These are phyloP conservation scores for Drosophila pachea DNA, from an alignment of 1,140 invertebrate species.

Conservation along the genomic window DNA sequence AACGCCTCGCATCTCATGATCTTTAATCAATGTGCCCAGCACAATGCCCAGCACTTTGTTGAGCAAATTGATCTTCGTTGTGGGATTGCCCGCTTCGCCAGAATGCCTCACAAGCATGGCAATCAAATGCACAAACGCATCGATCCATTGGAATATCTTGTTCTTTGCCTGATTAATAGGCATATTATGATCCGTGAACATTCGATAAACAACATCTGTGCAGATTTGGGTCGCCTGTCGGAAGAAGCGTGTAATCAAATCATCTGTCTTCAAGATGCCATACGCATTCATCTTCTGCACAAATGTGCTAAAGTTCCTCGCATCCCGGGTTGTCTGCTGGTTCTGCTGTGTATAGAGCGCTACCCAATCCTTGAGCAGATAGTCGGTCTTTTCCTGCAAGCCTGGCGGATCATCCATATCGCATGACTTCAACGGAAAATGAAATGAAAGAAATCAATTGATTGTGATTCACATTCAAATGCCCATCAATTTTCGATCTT, in stretches of 20 bases:
- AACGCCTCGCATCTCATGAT: conserved; percentile 92
- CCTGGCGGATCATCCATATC: conserved; percentile 95
- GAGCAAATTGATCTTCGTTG: conserved; percentile 96
- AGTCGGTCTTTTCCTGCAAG: conserved; percentile 97
- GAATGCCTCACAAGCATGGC: conserved; percentile 97
- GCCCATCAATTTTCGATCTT: conserved; percentile 51
- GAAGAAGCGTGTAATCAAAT: conserved; percentile 98
- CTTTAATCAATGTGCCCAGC: conserved; percentile 94
- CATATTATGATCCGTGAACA: conserved; percentile 81
- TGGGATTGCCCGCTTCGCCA: conserved; percentile 91
- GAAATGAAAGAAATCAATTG: conserved; percentile 11
- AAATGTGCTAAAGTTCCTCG: conserved; percentile 96
- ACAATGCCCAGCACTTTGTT: conserved; percentile 98
- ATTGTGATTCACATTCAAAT: not conserved
- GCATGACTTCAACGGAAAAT: conserved; percentile 80
- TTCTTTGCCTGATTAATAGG: conserved; percentile 85
- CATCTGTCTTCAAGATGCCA: conserved; percentile 98
- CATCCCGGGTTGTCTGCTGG: conserved; percentile 88
- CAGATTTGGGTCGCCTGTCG: conserved; percentile 97
- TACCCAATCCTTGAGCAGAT: conserved; percentile 96
- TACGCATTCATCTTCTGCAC: conserved; percentile 98
- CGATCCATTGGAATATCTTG: conserved; percentile 97
- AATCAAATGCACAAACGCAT: conserved; percentile 96
- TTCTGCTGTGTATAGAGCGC: conserved; percentile 86
- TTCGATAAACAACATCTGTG: conserved; percentile 95